phyloP scores from a whole-genome alignment of 2,113 vertebrate species.

The Lagenorhynchus albirostris region DNA sequence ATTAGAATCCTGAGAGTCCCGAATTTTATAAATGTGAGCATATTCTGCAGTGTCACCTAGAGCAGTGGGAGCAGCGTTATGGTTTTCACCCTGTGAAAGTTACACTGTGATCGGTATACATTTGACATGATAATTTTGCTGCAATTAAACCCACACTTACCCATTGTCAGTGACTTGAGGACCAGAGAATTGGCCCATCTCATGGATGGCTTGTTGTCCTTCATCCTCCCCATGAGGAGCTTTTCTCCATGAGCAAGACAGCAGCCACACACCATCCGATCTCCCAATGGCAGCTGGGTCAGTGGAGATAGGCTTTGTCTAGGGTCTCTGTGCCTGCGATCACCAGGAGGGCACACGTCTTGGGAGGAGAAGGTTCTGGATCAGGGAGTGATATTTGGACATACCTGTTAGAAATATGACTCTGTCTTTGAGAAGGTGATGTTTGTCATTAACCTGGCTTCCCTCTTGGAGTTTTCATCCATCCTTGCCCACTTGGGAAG shows the following conservation, averaged over 20 bases:
- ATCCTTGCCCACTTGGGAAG: background rate
- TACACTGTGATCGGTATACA: too few relatives aligned
- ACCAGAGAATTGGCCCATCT: background rate
- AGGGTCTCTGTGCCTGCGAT: background rate
- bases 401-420: background rate
- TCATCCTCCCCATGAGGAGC: background rate
- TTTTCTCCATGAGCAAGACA: background rate
- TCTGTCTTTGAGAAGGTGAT: background rate
- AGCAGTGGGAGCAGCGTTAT: background rate
- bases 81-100: background rate
- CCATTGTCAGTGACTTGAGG: too few relatives aligned
- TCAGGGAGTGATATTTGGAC: background rate
- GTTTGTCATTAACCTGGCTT: background rate
- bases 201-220: background rate
- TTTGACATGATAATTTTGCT: background rate
- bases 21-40: background rate
- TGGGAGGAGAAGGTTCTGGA: background rate
- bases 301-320: accelerated
- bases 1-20: background rate
- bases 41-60: background rate
- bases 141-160: background rate
- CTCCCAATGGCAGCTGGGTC: background rate
- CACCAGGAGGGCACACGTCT: background rate
- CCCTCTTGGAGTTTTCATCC: background rate
- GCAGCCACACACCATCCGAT: background rate